A percentile compares a stretch with the other conserved stretches of the same genome.
Evolutionary conservation across 2,888 invertebrate genomes (phyloP).

Genomic region (Chloromyia formosa): DNA sequence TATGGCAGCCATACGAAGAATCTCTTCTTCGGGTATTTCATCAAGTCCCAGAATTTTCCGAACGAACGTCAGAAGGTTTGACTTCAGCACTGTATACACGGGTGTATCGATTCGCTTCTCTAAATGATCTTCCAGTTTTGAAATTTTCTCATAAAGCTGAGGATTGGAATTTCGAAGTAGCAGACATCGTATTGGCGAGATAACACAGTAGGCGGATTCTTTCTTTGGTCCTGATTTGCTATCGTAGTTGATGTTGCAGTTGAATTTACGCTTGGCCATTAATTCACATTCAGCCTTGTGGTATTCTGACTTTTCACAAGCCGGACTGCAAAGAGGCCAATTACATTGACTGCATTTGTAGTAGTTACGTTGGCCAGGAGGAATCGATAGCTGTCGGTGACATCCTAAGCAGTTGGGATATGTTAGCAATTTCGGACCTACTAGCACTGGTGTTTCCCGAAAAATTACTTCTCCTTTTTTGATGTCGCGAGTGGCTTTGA

Average conservation of each 20-base stretch:
- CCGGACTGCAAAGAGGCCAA: slow-evolving; percentile 74
- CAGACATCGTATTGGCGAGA: slow-evolving; percentile 73
- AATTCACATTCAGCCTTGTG: slow-evolving; percentile 72
- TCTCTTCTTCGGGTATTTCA: slow-evolving; percentile 68
- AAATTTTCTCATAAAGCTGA: slow-evolving; percentile 56
- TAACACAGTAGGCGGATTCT: slow-evolving; percentile 74
- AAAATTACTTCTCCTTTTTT: slow-evolving; percentile 74
- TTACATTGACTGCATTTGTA: slow-evolving; percentile 71
- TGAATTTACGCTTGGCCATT: slow-evolving; percentile 69
- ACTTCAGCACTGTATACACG: slow-evolving; percentile 69
- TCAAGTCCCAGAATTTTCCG: slow-evolving; percentile 67
- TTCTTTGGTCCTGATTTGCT: slow-evolving; percentile 56
- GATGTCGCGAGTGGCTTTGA: slow-evolving; percentile 75
- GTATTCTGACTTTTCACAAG: slow-evolving; percentile 68
- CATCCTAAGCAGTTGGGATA: slow-evolving; percentile 72
- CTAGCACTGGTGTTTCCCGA: slow-evolving; percentile 71
- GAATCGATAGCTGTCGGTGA: slow-evolving; percentile 64
- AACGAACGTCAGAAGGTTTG: slow-evolving; percentile 71
- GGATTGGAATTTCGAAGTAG: slow-evolving; percentile 69
- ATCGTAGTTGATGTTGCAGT: slow-evolving; percentile 67
- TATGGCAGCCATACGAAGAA: slow-evolving; percentile 72
- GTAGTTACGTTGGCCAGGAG: slow-evolving; percentile 61
- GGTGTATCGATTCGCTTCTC: slow-evolving; percentile 70
- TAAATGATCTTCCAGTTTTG: slow-evolving; percentile 66
- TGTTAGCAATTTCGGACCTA: slow-evolving; percentile 74